phyloP scores from a whole-genome alignment of 1,140 invertebrate genomes.

The Trialeurodes vaporariorum region DNA sequence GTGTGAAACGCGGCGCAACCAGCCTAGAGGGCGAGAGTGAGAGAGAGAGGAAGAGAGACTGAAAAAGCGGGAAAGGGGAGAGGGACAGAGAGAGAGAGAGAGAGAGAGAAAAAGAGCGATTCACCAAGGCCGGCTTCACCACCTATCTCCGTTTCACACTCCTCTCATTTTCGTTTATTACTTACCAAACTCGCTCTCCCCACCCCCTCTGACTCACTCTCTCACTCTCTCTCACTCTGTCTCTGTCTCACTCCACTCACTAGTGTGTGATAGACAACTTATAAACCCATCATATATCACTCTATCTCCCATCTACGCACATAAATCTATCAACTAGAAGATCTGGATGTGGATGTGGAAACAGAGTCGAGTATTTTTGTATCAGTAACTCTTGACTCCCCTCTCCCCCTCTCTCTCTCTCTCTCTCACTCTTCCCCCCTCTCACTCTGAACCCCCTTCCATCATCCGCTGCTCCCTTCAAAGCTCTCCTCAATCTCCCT shows the following conservation, averaged over 20 bases:
- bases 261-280: not conserved
- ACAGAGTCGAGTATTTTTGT: not conserved
- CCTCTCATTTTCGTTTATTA: not conserved
- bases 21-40: not conserved
- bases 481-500: no score
- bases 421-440: no score
- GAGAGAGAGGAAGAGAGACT: not conserved
- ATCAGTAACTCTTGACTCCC: not conserved
- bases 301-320: not conserved
- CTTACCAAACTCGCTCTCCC: not conserved
- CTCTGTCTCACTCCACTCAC: no score
- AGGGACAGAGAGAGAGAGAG: not conserved
- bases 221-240: no score
- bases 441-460: not conserved
- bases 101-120: no score
- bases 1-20: not conserved
- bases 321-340: not conserved
- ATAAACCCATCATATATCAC: not conserved
- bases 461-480: not conserved
- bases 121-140: no score
- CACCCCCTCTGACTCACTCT: no score
- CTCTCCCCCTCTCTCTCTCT: not conserved
- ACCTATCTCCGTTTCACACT: not conserved
- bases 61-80: not conserved
- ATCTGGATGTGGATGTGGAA: not conserved